Evolutionary conservation across 2,113 vertebrate genomes (phyloP).

Genomic region (Paramisgurnus dabryanus): DNA sequence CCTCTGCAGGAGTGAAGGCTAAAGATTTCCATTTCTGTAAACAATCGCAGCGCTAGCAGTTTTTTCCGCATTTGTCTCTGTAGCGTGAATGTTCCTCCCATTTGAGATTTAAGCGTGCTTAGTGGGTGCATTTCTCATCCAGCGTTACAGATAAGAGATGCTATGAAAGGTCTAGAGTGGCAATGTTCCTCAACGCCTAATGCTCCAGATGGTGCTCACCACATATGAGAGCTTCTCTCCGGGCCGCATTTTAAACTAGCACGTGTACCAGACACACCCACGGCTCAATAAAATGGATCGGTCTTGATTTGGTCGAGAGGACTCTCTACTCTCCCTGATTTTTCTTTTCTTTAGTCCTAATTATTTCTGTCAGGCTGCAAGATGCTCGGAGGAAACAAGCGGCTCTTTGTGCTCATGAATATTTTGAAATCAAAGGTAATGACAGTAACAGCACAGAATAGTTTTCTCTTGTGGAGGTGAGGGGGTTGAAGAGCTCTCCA

Average conservation of each 20-base stretch:
- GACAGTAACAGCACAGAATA: conserved; percentile 29
- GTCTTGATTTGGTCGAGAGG: conserved; percentile 39
- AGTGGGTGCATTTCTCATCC: conserved; percentile 66
- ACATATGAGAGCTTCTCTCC: conserved; percentile 50
- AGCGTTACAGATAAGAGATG: conserved; percentile 53
- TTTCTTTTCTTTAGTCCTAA: conserved; percentile 24
- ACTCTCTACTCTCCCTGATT: background rate
- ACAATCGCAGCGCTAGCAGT: conserved; percentile 56
- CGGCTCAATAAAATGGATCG: conserved; percentile 53
- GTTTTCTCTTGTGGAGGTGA: conserved; percentile 38
- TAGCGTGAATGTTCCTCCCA: conserved; percentile 70
- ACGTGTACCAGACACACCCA: conserved; percentile 44
- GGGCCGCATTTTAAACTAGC: conserved; percentile 46
- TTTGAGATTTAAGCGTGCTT: conserved; percentile 71
- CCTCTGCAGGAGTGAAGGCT: conserved; percentile 64
- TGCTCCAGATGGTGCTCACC: conserved; percentile 60
- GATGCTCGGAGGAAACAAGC: conserved; percentile 9
- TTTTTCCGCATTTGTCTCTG: conserved; percentile 65
- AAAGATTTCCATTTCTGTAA: conserved; percentile 71
- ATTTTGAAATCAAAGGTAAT: conserved; percentile 41
- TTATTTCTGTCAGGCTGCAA: conserved; percentile 32
- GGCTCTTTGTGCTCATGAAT: conserved; percentile 20
- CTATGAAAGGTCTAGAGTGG: background rate
- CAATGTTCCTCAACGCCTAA: conserved; percentile 42
- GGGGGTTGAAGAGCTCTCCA: conserved; percentile 44